Percentiles rank a stretch among this genome's conserved stretches.
phyloP scores from a whole-genome alignment of 2,888 invertebrate genomes.

The Cheiracanthium punctorium region DNA sequence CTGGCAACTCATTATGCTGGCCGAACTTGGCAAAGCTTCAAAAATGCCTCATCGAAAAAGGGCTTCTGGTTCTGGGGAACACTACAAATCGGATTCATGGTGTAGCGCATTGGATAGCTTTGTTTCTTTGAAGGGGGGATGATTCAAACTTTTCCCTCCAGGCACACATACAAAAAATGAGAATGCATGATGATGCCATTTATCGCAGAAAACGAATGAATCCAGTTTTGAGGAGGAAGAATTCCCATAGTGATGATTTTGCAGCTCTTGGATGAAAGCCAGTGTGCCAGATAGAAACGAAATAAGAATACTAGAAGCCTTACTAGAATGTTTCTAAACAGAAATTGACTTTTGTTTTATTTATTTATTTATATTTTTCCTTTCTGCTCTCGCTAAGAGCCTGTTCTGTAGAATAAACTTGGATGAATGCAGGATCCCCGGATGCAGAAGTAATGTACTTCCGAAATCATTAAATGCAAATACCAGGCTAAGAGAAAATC shows the following conservation, averaged over 20 bases:
- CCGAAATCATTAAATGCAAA: neutral
- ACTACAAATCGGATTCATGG: conserved; percentile 12
- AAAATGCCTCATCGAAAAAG: conserved; percentile 6
- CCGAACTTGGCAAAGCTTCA: conserved; percentile 4
- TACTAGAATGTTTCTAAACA: conserved; percentile 2
- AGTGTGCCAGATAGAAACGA: neutral
- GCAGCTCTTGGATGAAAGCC: conserved; percentile 7
- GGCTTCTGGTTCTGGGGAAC: neutral
- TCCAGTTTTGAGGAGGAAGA: conserved; percentile 2
- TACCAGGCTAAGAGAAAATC: neutral
- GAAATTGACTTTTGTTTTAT: conserved; percentile 12
- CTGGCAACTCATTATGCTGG: conserved; percentile 9
- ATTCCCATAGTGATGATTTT: conserved; percentile 17
- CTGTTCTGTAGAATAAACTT: neutral
- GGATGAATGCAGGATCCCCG: neutral
- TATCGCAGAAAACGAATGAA: conserved; percentile 8
- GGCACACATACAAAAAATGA: conserved; percentile 2
- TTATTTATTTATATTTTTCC: neutral
- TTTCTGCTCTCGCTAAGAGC: no score
- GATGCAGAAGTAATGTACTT: neutral
- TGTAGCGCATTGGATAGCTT: conserved; percentile 11
- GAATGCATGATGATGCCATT: conserved; percentile 13
- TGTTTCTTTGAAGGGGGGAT: neutral
- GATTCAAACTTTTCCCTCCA: neutral
- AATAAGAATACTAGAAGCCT: conserved; percentile 13